Percentiles rank a stretch among this genome's conserved stretches.
Conservation (phyloP, 2,113 vertebrate genomes). For the Corydoras maculifer region DNA sequence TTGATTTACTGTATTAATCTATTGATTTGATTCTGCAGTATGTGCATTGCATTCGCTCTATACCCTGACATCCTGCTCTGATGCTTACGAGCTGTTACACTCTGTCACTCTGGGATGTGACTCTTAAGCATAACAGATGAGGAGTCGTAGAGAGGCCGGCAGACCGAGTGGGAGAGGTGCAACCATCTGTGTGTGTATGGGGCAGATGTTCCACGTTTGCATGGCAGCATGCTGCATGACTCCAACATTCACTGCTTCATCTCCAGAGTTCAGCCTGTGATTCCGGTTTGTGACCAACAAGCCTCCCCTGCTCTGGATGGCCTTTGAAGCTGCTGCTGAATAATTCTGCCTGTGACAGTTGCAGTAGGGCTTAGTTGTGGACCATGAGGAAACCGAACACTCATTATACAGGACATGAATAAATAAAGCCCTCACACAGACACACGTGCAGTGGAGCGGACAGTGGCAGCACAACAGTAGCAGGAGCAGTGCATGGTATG, state of each 20-base stretch:
- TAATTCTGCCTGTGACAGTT: conserved; percentile 29
- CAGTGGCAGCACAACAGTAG: not conserved
- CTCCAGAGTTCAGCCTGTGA: too few relatives aligned
- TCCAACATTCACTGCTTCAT: not conserved
- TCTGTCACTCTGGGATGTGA: too few relatives aligned
- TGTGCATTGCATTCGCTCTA: too few relatives aligned
- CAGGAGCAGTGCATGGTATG: not conserved
- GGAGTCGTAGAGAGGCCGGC: too few relatives aligned
- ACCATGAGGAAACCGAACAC: conserved; percentile 40
- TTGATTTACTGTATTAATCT: not conserved
- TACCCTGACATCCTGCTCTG: too few relatives aligned
- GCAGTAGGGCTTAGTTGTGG: conserved; percentile 29
- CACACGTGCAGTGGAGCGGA: conserved; percentile 6
- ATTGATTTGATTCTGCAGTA: too few relatives aligned
- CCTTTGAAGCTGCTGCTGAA: conserved; percentile 36
- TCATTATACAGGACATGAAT: conserved; percentile 41
- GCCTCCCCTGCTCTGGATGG: conserved; percentile 16
- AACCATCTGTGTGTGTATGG: not conserved
- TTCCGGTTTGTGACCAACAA: too few relatives aligned
- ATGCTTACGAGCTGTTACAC: too few relatives aligned
- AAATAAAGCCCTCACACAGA: conserved; percentile 28
- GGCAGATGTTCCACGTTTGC: conserved; percentile 8
- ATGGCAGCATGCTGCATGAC: conserved; percentile 21
- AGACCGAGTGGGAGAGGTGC: not conserved
- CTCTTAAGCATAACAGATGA: too few relatives aligned